Conservation (phyloP, 2,113 vertebrate species). For the Cottus gobio region DNA sequence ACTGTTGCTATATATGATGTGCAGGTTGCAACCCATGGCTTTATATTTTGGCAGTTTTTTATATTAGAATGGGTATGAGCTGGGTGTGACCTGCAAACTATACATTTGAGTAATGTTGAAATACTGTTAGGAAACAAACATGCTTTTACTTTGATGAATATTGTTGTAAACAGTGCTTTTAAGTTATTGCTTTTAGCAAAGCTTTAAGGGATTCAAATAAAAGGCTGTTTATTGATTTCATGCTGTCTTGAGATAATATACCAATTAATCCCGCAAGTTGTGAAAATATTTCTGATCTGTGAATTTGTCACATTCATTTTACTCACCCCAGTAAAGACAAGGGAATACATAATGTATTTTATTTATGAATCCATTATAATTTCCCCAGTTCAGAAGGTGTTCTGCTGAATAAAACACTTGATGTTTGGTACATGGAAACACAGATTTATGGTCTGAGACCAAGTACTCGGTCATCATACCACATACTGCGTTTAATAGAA, state of each 20-base stretch:
- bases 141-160: background rate
- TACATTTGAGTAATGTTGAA: background rate
- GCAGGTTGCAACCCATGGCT: background rate
- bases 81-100: background rate
- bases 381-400: background rate
- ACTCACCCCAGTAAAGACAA: background rate
- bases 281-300: background rate
- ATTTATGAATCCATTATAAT: slow-evolving; percentile 4
- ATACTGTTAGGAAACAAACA: background rate
- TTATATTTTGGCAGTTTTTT: background rate
- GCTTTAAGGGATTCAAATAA: background rate
- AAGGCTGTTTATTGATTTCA: background rate
- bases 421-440: background rate
- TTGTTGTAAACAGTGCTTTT: background rate
- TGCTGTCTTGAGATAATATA: background rate
- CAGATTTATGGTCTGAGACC: background rate
- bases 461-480: background rate
- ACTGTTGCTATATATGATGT: background rate
- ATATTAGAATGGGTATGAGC: background rate
- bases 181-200: background rate
- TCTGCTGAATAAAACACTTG: background rate
- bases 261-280: background rate
- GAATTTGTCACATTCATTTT: slow-evolving; percentile 1
- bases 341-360: background rate
- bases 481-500: slow-evolving; percentile 15